Conservation (phyloP, 2,797 vertebrate species). For the Nasua narica region DNA sequence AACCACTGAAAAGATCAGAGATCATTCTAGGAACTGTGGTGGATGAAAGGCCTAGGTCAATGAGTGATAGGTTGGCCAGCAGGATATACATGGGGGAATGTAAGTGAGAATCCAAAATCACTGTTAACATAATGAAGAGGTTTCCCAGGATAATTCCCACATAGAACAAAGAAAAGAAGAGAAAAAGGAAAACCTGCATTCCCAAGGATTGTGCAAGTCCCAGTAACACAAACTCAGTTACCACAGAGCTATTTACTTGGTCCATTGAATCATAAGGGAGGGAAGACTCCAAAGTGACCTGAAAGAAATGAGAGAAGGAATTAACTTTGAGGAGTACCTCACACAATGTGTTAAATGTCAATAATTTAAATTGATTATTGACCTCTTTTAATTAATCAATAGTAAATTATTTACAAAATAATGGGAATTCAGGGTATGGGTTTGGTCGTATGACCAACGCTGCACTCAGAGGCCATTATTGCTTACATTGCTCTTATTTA, state of each 20-base stretch:
- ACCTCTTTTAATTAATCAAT: neutral
- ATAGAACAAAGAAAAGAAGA: constrained; percentile 65
- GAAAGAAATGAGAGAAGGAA: constrained; percentile 6
- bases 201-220: constrained; percentile 59
- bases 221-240: constrained; percentile 68
- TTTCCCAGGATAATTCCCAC: constrained; percentile 68
- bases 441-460: neutral
- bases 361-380: neutral
- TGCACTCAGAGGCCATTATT: neutral
- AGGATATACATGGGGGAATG: constrained; percentile 73
- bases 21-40: constrained; percentile 71
- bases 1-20: constrained; percentile 51
- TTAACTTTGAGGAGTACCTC: neutral
- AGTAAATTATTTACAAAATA: neutral
- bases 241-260: constrained; percentile 56
- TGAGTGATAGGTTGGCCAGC: constrained; percentile 65
- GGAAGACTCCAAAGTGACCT: neutral
- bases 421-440: neutral
- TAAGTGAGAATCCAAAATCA: constrained; percentile 52
- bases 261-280: constrained; percentile 52
- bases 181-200: constrained; percentile 47
- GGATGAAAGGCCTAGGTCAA: constrained; percentile 71
- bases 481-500: neutral
- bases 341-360: neutral
- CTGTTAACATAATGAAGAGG: constrained; percentile 56